Percentiles rank a stretch among this genome's conserved stretches.
phyloP scores from a whole-genome alignment of 92 coral and sea anemone species.

The Porites divaricata region DNA sequence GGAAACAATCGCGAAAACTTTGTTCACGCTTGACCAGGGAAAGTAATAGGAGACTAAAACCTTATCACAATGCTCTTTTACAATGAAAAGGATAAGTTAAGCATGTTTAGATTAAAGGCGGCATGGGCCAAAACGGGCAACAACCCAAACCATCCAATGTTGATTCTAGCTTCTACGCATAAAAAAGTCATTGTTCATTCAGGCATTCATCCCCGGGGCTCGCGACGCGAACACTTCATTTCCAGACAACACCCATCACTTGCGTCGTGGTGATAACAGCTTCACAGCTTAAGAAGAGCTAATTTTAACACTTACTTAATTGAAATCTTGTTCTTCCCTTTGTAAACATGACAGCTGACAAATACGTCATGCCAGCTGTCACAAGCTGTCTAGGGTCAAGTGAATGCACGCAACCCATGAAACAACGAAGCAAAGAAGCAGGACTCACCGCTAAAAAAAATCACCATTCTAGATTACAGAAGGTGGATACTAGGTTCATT shows the following conservation, averaged over 20 bases:
- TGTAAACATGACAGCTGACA: conserved; percentile 54
- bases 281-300: conserved; percentile 33
- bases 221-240: neutral
- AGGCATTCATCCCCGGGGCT: conserved; percentile 12
- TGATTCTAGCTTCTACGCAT: neutral
- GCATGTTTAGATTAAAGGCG: neutral
- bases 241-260: conserved; percentile 23
- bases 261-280: conserved; percentile 33
- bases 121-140: conserved; percentile 23
- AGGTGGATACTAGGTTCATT: neutral
- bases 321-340: conserved; percentile 30
- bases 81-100: too few species aligned
- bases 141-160: neutral
- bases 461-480: too few species aligned
- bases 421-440: neutral
- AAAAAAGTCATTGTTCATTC: neutral
- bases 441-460: neutral
- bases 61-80: too few species aligned
- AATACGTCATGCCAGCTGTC: conserved; percentile 6
- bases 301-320: conserved; percentile 50
- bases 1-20: too few species aligned
- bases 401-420: conserved; percentile 12
- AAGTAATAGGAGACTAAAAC: too few species aligned
- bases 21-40: too few species aligned
- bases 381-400: neutral